These are phyloP conservation scores for Thereva nobilitata DNA, from an alignment of 2,888 invertebrate species.

Conservation along the genomic window DNA sequence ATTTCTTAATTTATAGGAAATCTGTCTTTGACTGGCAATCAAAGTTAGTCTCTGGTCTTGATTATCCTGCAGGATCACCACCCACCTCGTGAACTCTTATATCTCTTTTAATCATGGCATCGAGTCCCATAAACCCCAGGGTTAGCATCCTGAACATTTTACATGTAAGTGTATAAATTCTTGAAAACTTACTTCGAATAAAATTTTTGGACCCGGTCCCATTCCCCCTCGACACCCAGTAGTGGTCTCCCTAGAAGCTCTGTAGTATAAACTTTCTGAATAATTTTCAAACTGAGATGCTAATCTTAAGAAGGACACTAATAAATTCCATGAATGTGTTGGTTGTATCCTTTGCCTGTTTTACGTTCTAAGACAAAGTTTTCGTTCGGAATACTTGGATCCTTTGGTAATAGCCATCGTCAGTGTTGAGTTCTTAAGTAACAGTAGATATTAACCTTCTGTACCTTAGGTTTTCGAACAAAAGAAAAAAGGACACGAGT, in stretches of 20 bases:
- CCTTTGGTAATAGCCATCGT: no score
- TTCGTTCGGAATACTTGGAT: not conserved
- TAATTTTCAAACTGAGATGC: conserved; percentile 31
- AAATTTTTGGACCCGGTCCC: not conserved
- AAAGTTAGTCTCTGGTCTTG: conserved; percentile 6
- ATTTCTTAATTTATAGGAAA: conserved; percentile 27
- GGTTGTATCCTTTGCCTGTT: conserved; percentile 11
- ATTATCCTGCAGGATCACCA: not conserved
- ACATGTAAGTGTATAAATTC: conserved; percentile 7
- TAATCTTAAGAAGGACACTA: conserved; percentile 37
- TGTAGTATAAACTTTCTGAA: conserved; percentile 25
- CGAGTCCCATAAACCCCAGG: conserved; percentile 6
- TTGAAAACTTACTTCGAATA: conserved; percentile 16
- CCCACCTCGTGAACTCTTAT: not conserved
- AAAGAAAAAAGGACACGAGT: conserved; percentile 21
- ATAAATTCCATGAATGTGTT: conserved; percentile 31
- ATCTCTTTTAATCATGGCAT: conserved; percentile 21
- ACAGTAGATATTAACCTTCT: conserved; percentile 1
- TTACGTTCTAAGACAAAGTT: conserved; percentile 12
- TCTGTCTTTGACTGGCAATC: conserved; percentile 34
- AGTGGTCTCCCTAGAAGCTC: not conserved
- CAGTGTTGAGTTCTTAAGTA: conserved; percentile 29
- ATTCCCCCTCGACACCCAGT: not conserved
- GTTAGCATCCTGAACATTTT: not conserved
- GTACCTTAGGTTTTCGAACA: conserved; percentile 5